Base-by-base conservation (phyloP, 2,888 invertebrate genomes). In the Nycteola revayana region DNA sequence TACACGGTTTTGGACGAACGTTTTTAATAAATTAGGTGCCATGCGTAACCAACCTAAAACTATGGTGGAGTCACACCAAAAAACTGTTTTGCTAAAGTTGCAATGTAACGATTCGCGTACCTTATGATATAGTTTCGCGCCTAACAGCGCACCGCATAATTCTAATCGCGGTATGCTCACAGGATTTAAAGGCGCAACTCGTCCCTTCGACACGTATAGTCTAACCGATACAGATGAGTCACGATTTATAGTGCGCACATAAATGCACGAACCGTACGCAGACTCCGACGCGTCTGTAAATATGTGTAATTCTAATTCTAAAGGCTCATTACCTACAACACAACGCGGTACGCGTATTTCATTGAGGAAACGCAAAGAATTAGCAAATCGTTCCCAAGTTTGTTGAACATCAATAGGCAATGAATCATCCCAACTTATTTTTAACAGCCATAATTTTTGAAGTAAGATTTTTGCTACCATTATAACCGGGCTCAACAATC, bases 361-460 rank as follows among this genome's bases (percentile, higher is more conserved):
- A 18, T 9, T 7, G 5, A 38, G 17, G 1, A 3, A 9, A 4
- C 4, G 5, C 3, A 33, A 22, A 8, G 10, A 10, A 1, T 7
- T 11, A 20, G 24, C 7, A 26, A 36, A 32, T 11, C 9, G 21
- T 7, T 26, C 11, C 32, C 38, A 32, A 7, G n/a, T 2, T 10
- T 4, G 10, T 1, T 1, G 1, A 1, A 34, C 10, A 1, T 34
- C 20, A 1, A 2, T n/a, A 1, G 28, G 28, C 3, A 28, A 18
- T 18, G 24, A 22, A 2, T 34, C 34, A 18, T 34, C 34, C 34
- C 34, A 34, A n/a, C n/a, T n/a, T n/a, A n/a, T n/a, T n/a, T n/a
- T n/a, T n/a, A n/a, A n/a, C n/a, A n/a, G n/a, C n/a, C n/a, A n/a
- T n/a, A n/a, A n/a, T 9, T 20, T 24, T 10, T 34, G 34, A 8